Base-by-base conservation (phyloP, 2,888 invertebrate species). In the Notodonta ziczac region DNA sequence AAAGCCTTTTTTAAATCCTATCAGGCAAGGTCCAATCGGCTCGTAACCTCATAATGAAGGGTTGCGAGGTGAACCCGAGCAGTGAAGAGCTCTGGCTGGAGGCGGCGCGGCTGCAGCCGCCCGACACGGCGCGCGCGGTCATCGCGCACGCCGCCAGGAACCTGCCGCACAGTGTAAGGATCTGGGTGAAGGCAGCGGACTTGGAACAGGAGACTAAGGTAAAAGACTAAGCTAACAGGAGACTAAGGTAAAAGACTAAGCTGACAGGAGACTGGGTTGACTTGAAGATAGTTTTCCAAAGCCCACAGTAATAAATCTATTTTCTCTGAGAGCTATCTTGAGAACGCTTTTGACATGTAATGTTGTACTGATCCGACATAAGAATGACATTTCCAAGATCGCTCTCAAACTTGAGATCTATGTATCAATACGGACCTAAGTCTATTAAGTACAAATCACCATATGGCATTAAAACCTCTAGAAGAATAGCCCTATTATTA, bases 181-280 rank as follows among this genome's bases (percentile, higher is more conserved):
- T 99, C 74, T 99, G 99, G 99, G 99, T 99, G 62, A 99, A 99
- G 88, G 99, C 99, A 0, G 98, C 99, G 0, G 99, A 99, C 74
- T 89, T 99, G 56, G 99, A 99, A 86, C 95, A 94, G 0, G 99
- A 99, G 88, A 94, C 96, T 0, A 99, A 99, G 84, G 94, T 94
- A 73, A 55, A 6, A 16, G 9, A 0, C 35, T 35, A 4, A 35
- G 4, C 2, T 7, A 99, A 86, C 95, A 94, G 0, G 99, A 99
- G 88, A 94, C 96, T 0, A 99, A 99, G 84, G 94, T 94, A 73
- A 56, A 7, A n/a, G 5, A 35, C 4, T 35, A 35, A 35, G 35
- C 4, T 35, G n/a, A n/a, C n/a, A n/a, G n/a, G n/a, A n/a, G n/a
- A n/a, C n/a, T n/a, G n/a, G n/a, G 24, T 24, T 24, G 24, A 24